Evolutionary conservation across 2,888 invertebrate species (phyloP), one percentile per base, ranked within the genome.

Genomic region (Ophioninae sp.): DNA sequence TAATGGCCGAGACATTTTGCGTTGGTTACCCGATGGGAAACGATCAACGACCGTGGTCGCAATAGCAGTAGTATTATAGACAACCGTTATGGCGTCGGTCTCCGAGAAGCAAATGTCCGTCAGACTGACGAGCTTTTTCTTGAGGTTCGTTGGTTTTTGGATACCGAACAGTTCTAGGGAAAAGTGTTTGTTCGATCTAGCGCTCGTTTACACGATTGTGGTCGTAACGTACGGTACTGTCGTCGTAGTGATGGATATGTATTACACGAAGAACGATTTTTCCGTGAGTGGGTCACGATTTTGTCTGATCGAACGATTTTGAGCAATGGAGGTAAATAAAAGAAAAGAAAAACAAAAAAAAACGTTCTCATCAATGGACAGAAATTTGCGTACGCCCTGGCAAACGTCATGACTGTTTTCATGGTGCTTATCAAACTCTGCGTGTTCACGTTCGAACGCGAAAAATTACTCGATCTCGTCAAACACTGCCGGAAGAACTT

Each of bases 111-210:
- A 78, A 64, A 69, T 81, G 6, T 88, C 88, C 6, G 82, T 88
- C 21, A 79, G 70, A 37, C 17, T 86, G 41, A 67, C 84, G 8
- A 59, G 79, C 30, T 79, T 87, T 59, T 84, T 86, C 20, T 20
- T 88, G 74, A 81, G 82, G 79, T 56, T 84, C 8, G 83, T 81
- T 7, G 88, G 88, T 7, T 81, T 86, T 62, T 87, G 87, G 86
- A 0, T 84, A 57, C 61, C 83, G 3, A 37, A 67, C n/a, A 74
- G 57, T 21, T 17, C 67, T 6, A 56, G 21, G 0, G 85, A 87
- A 23, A 67, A 85, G 70, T 30, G 37, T 21, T 62, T 76, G 0
- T 81, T 87, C 30, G 84, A 82, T 37, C 20, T 81, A 13, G 74
- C 85, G 3, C 57, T 87, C 2, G 7, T 21, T 0, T 87, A 87